Evolutionary conservation across 2,113 vertebrate genomes (phyloP).

Genomic region (Malurus elegans): DNA sequence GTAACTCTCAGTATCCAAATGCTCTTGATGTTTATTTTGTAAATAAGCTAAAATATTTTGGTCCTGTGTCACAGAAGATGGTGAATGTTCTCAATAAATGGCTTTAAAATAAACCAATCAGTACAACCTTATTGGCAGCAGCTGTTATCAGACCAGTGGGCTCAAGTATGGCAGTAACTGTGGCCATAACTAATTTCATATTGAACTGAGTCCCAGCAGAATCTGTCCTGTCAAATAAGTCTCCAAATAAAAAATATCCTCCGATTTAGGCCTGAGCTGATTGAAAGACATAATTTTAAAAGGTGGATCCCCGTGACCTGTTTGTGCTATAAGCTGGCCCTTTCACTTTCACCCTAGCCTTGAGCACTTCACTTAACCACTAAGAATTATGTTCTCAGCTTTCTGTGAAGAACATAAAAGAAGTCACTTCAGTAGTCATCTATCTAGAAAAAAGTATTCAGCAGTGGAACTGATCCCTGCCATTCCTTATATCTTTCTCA

Average conservation of each 20-base stretch:
- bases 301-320: background rate
- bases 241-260: background rate
- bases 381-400: background rate
- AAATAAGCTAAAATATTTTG: background rate
- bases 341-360: background rate
- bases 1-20: background rate
- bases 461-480: background rate
- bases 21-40: background rate
- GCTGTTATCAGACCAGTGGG: background rate
- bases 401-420: background rate
- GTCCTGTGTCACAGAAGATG: background rate
- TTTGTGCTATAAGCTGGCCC: background rate
- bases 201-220: background rate
- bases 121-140: background rate
- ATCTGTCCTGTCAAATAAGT: background rate
- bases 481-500: background rate
- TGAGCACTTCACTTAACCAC: background rate
- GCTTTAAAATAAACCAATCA: background rate
- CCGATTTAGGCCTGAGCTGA: background rate
- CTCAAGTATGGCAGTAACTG: background rate
- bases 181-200: background rate
- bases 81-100: background rate
- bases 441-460: background rate
- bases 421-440: background rate
- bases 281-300: background rate